Conservation (phyloP, 2,888 invertebrate species). For the Drosophila seclusa region DNA sequence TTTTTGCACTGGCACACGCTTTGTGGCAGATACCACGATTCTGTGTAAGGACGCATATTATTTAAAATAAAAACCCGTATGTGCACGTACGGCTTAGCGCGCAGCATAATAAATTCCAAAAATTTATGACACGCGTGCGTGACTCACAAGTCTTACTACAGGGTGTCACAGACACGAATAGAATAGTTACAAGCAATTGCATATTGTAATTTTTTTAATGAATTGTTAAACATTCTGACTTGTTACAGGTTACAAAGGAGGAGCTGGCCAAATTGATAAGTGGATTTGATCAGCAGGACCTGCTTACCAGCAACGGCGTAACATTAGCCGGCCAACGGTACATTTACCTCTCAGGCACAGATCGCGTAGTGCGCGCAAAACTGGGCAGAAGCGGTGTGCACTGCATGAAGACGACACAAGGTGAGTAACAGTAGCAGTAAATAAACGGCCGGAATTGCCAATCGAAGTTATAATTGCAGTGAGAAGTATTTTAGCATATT, state of each 20-base stretch:
- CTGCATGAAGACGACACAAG: conserved; percentile 98
- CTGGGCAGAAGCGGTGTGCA: conserved; percentile 97
- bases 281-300: conserved; percentile 95
- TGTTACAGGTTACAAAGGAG: conserved; percentile 93
- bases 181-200: conserved; percentile 5
- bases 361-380: conserved; percentile 96
- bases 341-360: conserved; percentile 97
- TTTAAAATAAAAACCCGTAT: conserved; percentile 22
- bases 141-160: conserved; percentile 32
- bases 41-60: conserved; percentile 48
- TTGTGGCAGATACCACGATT: conserved; percentile 1
- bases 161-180: neutral
- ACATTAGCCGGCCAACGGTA: conserved; percentile 96
- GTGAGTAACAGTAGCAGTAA: conserved; percentile 85
- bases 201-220: conserved; percentile 5
- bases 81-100: conserved; percentile 23
- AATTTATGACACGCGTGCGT: conserved; percentile 65
- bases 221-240: conserved; percentile 2
- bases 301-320: conserved; percentile 95
- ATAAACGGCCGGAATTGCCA: conserved; percentile 4
- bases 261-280: conserved; percentile 95
- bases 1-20: conserved; percentile 33
- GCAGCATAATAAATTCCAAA: conserved; percentile 43
- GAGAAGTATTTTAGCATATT: neutral
- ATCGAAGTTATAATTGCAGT: neutral